A percentile compares a stretch with the other conserved stretches of the same genome.
phyloP scores from a whole-genome alignment of 2,113 vertebrate species.

The Bujurquina vittata region DNA sequence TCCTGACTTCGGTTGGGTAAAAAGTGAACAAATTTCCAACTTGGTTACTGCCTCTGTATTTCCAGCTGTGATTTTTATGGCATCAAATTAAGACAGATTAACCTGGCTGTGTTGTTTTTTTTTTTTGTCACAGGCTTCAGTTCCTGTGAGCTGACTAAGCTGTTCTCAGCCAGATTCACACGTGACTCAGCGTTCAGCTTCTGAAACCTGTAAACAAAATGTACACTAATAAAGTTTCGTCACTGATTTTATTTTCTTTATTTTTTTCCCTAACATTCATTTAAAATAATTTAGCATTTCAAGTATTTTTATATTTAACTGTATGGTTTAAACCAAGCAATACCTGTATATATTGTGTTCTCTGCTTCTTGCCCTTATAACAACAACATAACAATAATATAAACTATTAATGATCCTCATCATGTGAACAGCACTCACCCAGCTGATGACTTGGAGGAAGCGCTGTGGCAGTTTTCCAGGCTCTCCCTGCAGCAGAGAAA shows the following conservation, averaged over 20 bases:
- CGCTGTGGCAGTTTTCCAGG: constrained; percentile 86
- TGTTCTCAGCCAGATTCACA: background rate
- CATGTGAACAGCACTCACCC: constrained; percentile 83
- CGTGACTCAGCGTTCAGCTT: background rate
- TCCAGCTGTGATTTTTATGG: background rate
- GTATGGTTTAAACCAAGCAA: background rate
- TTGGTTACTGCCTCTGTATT: background rate
- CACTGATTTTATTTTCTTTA: background rate
- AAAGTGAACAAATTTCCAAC: background rate
- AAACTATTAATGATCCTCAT: background rate
- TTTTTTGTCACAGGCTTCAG: background rate
- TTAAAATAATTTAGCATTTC: background rate
- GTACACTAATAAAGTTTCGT: background rate
- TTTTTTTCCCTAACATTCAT: background rate
- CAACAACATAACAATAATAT: background rate
- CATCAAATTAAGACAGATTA: background rate
- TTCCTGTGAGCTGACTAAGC: background rate
- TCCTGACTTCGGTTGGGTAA: background rate
- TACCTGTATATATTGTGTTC: background rate
- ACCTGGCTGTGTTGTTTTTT: background rate
- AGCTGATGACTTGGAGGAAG: constrained; percentile 97
- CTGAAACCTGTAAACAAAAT: background rate
- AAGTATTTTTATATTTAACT: background rate
- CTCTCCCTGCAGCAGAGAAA: constrained; percentile 83
- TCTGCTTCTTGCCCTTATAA: background rate